Evolutionary conservation across 2,888 invertebrate species (phyloP).

Genomic region (Hydropsyche betteni): DNA sequence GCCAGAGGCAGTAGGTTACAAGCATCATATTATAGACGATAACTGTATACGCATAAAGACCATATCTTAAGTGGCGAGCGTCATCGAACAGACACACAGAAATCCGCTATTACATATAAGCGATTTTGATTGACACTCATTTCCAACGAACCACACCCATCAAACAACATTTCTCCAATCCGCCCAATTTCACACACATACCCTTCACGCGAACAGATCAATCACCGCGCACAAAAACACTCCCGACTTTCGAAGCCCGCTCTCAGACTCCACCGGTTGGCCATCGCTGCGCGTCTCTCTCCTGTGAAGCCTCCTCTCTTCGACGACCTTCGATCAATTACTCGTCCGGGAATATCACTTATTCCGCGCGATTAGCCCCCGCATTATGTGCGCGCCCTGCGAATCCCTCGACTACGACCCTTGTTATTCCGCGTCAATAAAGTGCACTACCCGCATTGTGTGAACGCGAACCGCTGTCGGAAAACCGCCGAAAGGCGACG

Average conservation of each 20-base stretch:
- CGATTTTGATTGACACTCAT: no score
- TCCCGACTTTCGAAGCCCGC: not conserved
- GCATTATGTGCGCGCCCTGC: constrained; percentile 33
- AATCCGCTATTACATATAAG: no score
- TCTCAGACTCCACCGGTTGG: not conserved
- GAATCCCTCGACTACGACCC: constrained; percentile 24
- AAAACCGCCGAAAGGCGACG: not conserved
- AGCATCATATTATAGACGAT: no score
- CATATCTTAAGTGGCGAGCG: no score
- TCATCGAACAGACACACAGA: no score
- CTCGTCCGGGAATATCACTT: constrained; percentile 40
- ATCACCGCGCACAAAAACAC: not conserved
- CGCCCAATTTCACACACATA: no score
- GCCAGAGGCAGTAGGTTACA: no score
- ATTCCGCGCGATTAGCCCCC: constrained; percentile 43
- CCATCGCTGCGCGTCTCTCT: not conserved
- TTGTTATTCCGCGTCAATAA: constrained; percentile 34
- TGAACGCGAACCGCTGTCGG: no score
- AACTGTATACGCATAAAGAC: no score
- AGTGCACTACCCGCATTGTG: constrained; percentile 32
- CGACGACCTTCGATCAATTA: constrained; percentile 35
- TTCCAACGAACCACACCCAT: no score
- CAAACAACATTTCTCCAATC: no score
- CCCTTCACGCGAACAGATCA: not conserved
- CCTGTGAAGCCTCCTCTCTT: not conserved